Evolutionary conservation across 37 sponge, comb jelly and placozoan genomes (phyloP).

Genomic region (Spongia lamella): DNA sequence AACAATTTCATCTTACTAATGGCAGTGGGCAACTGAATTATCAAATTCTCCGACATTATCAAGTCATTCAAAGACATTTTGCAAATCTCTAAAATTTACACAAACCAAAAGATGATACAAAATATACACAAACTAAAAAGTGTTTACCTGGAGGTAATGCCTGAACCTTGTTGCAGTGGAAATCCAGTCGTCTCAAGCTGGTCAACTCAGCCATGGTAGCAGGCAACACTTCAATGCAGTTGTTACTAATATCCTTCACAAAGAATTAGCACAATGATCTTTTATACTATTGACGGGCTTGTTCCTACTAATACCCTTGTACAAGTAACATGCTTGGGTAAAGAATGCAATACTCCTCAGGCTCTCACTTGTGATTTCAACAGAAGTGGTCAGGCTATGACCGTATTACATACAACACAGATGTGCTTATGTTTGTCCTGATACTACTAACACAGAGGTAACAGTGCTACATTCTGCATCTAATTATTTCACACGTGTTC

Average conservation of each 20-base stretch:
- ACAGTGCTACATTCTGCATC: too few relatives aligned
- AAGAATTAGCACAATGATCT: background rate
- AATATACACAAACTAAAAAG: background rate
- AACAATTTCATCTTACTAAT: conserved; percentile 37
- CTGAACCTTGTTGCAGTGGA: conserved; percentile 59
- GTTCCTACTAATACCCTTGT: too few relatives aligned
- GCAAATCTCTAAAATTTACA: conserved; percentile 19
- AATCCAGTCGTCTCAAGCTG: conserved; percentile 39
- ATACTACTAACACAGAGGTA: too few relatives aligned
- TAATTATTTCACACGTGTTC: too few relatives aligned
- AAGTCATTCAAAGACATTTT: conserved; percentile 39
- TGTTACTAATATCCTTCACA: conserved; percentile 61
- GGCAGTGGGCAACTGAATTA: conserved; percentile 39
- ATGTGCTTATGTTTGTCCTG: too few relatives aligned
- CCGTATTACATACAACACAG: too few relatives aligned
- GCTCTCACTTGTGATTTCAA: too few relatives aligned
- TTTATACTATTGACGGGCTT: too few relatives aligned
- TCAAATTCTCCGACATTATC: conserved; percentile 56
- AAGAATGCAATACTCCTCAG: too few relatives aligned
- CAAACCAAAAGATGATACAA: background rate
- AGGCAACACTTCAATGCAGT: conserved; percentile 56
- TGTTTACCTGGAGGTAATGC: conserved; percentile 53
- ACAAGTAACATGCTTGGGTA: too few relatives aligned
- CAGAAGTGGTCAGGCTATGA: too few relatives aligned
- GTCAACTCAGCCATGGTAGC: conserved; percentile 34